phyloP scores from a whole-genome alignment of 2,797 vertebrate species.

The Anabas testudineus region DNA sequence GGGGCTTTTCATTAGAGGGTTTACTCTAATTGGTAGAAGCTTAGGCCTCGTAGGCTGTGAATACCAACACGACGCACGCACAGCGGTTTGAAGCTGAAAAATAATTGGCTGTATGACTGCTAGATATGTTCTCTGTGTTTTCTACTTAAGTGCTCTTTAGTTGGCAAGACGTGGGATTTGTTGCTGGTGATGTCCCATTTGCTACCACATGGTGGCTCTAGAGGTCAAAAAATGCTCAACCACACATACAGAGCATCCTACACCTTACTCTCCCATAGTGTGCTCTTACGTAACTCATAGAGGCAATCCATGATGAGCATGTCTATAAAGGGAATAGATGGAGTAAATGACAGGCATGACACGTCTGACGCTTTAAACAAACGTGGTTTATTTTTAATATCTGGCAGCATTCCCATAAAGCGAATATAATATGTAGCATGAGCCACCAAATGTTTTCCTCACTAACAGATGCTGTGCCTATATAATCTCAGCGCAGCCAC shows the following conservation, averaged over 20 bases:
- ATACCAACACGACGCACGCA: constrained; percentile 36
- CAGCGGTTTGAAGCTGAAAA: constrained; percentile 31
- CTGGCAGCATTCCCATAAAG: constrained; percentile 11
- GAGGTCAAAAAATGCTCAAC: constrained; percentile 76
- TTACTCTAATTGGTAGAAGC: constrained; percentile 73
- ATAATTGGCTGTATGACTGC: constrained; percentile 63
- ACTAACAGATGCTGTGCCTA: not conserved
- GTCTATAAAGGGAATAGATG: constrained; percentile 41
- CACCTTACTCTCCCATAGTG: constrained; percentile 5
- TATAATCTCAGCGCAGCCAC: constrained; percentile 4
- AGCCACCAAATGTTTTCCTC: constrained; percentile 15
- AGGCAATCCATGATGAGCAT: constrained; percentile 33
- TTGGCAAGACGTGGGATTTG: constrained; percentile 22
- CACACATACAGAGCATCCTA: not conserved
- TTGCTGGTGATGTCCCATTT: constrained; percentile 37
- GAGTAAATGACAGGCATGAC: constrained; percentile 42
- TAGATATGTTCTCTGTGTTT: constrained; percentile 44
- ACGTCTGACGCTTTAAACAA: constrained; percentile 45
- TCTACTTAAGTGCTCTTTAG: constrained; percentile 38
- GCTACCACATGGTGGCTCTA: constrained; percentile 87
- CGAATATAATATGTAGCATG: constrained; percentile 18
- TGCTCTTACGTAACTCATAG: constrained; percentile 14
- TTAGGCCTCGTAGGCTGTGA: constrained; percentile 56
- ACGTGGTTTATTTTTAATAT: constrained; percentile 22
- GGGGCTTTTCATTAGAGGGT: constrained; percentile 57